Conservation (phyloP, 2,797 vertebrate genomes). For the Clarias platycephalus region DNA sequence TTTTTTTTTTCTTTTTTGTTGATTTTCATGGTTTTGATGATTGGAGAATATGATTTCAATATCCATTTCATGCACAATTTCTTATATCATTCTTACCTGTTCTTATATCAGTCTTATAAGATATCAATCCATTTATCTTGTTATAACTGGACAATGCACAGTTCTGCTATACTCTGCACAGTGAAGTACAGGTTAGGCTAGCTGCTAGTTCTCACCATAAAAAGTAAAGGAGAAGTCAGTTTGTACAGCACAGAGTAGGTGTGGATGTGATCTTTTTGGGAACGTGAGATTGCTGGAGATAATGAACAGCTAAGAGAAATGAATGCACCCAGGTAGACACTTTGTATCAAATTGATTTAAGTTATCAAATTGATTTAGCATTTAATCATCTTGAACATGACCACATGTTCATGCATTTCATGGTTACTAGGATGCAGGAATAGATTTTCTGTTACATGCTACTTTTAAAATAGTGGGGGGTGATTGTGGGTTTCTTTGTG, state of each 20-base stretch:
- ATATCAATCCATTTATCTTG: constrained; percentile 8
- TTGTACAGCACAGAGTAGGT: not conserved
- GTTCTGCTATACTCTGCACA: constrained; percentile 17
- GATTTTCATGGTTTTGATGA: too few species aligned
- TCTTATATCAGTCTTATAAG: too few species aligned
- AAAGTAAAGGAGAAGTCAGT: constrained; percentile 11
- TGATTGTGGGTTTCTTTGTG: constrained; percentile 44
- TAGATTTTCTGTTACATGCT: constrained; percentile 49
- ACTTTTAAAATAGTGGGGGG: constrained; percentile 32
- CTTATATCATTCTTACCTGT: too few species aligned
- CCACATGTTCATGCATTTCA: not conserved
- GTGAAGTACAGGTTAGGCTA: constrained; percentile 35
- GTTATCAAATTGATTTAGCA: constrained; percentile 18
- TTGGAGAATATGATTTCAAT: too few species aligned
- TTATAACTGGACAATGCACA: too few species aligned
- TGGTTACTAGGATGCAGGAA: constrained; percentile 28
- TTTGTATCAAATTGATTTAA: constrained; percentile 40
- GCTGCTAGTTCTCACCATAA: constrained; percentile 53
- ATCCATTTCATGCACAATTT: not conserved
- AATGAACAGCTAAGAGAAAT: not conserved
- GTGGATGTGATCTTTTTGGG: not conserved
- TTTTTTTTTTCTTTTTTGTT: too few species aligned
- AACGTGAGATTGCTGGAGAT: not conserved
- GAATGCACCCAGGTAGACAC: not conserved
- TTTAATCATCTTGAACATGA: not conserved